Percentiles rank a stretch among this genome's conserved stretches.
phyloP scores from a whole-genome alignment of 2,888 invertebrate species.

The Drosophila macrospina region DNA sequence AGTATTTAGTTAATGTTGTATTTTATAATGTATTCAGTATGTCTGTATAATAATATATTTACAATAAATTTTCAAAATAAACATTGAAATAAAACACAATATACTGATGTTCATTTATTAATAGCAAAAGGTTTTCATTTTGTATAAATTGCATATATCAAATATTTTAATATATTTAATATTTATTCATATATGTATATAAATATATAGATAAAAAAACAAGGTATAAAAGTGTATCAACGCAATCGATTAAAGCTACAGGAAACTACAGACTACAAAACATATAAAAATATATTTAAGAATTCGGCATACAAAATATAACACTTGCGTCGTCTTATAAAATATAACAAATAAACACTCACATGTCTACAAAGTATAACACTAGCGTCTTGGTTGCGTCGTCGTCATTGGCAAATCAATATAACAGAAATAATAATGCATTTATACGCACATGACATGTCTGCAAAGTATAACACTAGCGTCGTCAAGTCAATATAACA shows the following conservation, averaged over 20 bases:
- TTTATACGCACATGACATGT: not conserved
- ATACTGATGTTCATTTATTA: slow-evolving; percentile 71
- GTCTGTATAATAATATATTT: slow-evolving; percentile 51
- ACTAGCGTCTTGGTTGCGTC: not conserved
- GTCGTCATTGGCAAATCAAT: slow-evolving; percentile 31
- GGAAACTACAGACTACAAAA: slow-evolving; percentile 79
- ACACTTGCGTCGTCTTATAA: slow-evolving; percentile 45
- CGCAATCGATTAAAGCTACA: slow-evolving; percentile 75
- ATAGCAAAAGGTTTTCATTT: slow-evolving; percentile 66
- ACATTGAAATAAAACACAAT: slow-evolving; percentile 67
- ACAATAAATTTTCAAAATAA: slow-evolving; percentile 58
- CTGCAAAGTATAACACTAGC: slow-evolving; percentile 11
- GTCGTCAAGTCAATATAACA: slow-evolving; percentile 8
- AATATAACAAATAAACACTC: slow-evolving; percentile 47
- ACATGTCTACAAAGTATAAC: slow-evolving; percentile 22
- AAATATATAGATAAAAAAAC: slow-evolving; percentile 63
- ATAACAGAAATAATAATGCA: slow-evolving; percentile 20
- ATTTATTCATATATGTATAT: slow-evolving; percentile 51
- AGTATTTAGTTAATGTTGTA: slow-evolving; percentile 51
- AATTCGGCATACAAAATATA: slow-evolving; percentile 66
- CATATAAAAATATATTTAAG: slow-evolving; percentile 75
- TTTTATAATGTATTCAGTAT: slow-evolving; percentile 39
- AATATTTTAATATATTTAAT: slow-evolving; percentile 54
- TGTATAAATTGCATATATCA: slow-evolving; percentile 77
- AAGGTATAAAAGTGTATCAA: slow-evolving; percentile 79